Conservation (phyloP, 2,797 vertebrate species). For the Sarcoramphus papa region DNA sequence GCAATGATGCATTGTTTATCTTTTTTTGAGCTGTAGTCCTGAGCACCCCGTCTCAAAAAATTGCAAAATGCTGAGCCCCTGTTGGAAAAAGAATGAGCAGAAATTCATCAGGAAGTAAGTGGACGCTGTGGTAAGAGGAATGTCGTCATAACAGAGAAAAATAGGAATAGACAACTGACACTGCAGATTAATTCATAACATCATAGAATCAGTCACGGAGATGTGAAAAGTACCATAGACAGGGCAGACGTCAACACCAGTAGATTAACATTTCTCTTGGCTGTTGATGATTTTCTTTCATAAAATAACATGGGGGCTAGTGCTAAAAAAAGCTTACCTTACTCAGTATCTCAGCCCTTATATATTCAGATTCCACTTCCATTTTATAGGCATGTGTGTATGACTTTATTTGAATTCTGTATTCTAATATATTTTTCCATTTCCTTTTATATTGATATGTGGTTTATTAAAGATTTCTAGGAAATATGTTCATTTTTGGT, state of each 20-base stretch:
- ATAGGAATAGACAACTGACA: slow-evolving; percentile 26
- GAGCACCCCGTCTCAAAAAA: neutral
- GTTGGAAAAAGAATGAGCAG: neutral
- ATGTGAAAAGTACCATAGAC: neutral
- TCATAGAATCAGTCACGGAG: neutral
- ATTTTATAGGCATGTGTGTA: neutral
- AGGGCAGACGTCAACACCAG: neutral
- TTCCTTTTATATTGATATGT: neutral
- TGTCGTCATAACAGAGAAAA: neutral
- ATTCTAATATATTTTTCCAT: neutral
- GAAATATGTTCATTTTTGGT: neutral
- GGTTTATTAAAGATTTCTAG: neutral
- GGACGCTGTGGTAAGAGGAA: neutral
- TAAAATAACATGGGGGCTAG: neutral
- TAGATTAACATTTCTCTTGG: neutral
- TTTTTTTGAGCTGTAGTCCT: neutral
- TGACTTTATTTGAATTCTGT: neutral
- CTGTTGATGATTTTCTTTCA: neutral
- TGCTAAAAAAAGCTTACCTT: neutral
- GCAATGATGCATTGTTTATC: neutral
- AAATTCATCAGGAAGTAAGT: neutral
- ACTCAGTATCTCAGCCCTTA: neutral
- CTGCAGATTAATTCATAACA: slow-evolving; percentile 16
- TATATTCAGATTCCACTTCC: neutral
- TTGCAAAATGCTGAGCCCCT: neutral